A percentile compares a stretch with the other conserved stretches of the same genome.
Evolutionary conservation across 2,113 vertebrate genomes (phyloP).

Genomic region (Theristicus caerulescens): DNA sequence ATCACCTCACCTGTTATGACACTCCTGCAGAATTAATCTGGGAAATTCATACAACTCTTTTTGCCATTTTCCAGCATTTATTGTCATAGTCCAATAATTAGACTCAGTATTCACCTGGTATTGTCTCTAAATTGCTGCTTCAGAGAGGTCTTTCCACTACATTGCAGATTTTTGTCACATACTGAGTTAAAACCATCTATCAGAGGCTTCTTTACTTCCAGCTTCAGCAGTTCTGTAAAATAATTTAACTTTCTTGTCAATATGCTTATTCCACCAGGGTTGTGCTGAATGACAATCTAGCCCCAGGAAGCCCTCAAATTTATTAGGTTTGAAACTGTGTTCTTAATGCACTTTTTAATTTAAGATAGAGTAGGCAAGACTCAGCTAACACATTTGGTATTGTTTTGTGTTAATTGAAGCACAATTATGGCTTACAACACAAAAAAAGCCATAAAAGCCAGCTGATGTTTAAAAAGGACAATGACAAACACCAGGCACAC

Average conservation of each 20-base stretch:
- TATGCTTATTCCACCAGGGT: slow-evolving; percentile 17
- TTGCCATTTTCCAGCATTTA: background rate
- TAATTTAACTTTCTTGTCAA: slow-evolving; percentile 49
- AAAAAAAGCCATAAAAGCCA: background rate
- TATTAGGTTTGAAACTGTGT: background rate
- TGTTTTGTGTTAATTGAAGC: background rate
- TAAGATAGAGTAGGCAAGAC: background rate
- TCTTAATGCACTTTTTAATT: slow-evolving; percentile 7
- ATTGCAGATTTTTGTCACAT: slow-evolving; percentile 46
- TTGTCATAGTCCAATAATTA: background rate
- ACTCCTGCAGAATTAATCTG: background rate
- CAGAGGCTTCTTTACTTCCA: slow-evolving; percentile 1
- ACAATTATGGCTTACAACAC: background rate
- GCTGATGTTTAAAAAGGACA: background rate
- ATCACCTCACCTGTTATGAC: background rate
- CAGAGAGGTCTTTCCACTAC: background rate
- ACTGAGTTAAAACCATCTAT: slow-evolving; percentile 44
- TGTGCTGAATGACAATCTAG: background rate
- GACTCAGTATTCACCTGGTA: background rate
- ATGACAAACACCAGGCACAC: background rate
- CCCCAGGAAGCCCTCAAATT: background rate
- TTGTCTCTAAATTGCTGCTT: background rate
- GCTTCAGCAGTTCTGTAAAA: slow-evolving; percentile 40
- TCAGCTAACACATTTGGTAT: background rate
- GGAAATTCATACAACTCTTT: background rate